Percentiles rank a stretch among this genome's conserved stretches.
phyloP scores from a whole-genome alignment of 2,113 vertebrate genomes.

The Tinamus guttatus region DNA sequence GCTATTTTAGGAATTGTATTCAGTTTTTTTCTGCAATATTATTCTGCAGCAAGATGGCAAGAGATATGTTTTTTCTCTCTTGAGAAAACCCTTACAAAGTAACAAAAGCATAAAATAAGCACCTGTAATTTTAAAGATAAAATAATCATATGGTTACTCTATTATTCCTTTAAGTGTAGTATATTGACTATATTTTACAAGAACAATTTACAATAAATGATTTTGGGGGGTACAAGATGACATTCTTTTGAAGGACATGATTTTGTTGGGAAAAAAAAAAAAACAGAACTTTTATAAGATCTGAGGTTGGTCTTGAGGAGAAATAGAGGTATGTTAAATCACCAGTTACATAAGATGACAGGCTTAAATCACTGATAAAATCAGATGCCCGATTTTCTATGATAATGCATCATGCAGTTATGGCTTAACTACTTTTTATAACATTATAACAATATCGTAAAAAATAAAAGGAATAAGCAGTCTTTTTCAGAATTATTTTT shows the following conservation, averaged over 20 bases:
- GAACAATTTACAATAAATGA: neutral
- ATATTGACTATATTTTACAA: neutral
- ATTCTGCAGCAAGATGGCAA: neutral
- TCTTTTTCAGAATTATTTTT: neutral
- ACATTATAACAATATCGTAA: neutral
- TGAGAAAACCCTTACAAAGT: neutral
- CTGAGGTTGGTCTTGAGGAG: neutral
- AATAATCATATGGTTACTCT: neutral
- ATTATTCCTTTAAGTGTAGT: neutral
- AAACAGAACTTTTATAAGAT: neutral
- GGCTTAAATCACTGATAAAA: neutral
- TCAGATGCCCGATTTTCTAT: neutral
- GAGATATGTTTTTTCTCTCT: neutral
- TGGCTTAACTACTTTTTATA: neutral
- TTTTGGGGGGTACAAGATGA: neutral
- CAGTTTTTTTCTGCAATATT: neutral
- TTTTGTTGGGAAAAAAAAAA: neutral
- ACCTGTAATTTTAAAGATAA: neutral
- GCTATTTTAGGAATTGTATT: neutral
- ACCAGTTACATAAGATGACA: neutral
- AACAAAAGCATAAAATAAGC: neutral
- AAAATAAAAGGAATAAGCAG: neutral
- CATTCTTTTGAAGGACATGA: neutral
- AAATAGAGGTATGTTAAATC: neutral
- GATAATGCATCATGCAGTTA: neutral